Evolutionary conservation across 2,888 invertebrate genomes (phyloP).

Genomic region (Gymnosoma rotundatum): DNA sequence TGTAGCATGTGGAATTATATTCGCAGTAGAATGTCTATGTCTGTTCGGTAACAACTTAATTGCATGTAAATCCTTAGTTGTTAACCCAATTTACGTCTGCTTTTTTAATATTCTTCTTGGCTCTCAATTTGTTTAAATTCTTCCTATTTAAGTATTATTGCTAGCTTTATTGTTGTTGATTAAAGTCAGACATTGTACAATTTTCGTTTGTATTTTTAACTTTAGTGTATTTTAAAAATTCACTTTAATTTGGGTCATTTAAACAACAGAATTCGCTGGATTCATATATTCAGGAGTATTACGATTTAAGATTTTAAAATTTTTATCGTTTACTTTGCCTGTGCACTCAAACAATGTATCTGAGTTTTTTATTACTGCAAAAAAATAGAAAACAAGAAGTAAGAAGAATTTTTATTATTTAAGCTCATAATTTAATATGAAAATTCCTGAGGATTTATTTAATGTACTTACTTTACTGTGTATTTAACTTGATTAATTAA

Average conservation of each 20-base stretch:
- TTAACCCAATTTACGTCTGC: conserved; percentile 72
- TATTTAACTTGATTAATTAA: too few relatives aligned
- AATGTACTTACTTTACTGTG: too few relatives aligned
- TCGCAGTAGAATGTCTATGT: conserved; percentile 61
- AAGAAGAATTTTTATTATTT: too few relatives aligned
- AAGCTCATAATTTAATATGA: too few relatives aligned
- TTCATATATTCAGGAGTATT: too few relatives aligned
- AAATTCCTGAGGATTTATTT: too few relatives aligned
- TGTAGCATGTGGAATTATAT: conserved; percentile 26
- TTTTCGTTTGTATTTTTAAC: conserved; percentile 16
- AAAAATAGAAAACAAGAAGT: too few relatives aligned
- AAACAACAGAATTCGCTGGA: background rate
- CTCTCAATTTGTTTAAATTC: conserved; percentile 1
- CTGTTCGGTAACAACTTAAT: conserved; percentile 73
- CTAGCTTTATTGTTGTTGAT: conserved; percentile 43
- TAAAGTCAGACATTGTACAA: conserved; percentile 39
- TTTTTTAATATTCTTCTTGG: background rate
- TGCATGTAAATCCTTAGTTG: conserved; percentile 74
- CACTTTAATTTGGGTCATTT: background rate
- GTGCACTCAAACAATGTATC: too few relatives aligned
- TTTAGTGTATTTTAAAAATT: background rate
- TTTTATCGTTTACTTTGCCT: too few relatives aligned
- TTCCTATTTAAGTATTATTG: conserved; percentile 4
- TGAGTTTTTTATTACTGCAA: too few relatives aligned
- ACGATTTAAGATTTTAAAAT: too few relatives aligned